Evolutionary conservation across 2,888 invertebrate genomes (phyloP).

Genomic region (Eulithis prunata): DNA sequence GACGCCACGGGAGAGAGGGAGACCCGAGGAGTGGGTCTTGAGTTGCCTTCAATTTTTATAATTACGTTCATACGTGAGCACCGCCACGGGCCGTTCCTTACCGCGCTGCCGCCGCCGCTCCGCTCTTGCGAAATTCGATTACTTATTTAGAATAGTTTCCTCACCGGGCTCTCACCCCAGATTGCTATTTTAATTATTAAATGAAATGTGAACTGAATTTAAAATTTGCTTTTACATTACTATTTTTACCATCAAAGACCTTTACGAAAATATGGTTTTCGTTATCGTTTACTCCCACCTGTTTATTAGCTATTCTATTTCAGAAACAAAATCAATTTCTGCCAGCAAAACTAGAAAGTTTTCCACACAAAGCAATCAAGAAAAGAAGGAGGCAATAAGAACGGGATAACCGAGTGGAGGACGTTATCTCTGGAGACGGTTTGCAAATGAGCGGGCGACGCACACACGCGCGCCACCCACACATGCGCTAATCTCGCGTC

Average conservation of each 20-base stretch:
- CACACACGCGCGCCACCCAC: slow-evolving; percentile 64
- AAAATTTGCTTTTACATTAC: slow-evolving; percentile 22
- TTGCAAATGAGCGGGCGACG: slow-evolving; percentile 82
- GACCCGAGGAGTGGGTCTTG: slow-evolving; percentile 70
- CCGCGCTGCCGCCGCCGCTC: slow-evolving; percentile 47
- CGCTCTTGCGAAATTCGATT: slow-evolving; percentile 51
- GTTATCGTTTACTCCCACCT: no score
- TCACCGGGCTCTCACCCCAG: slow-evolving; percentile 53
- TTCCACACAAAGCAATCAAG: slow-evolving; percentile 81
- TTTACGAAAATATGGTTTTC: slow-evolving; percentile 14
- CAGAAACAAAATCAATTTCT: slow-evolving; percentile 75
- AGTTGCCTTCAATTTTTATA: slow-evolving; percentile 84
- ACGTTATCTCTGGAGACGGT: slow-evolving; percentile 84
- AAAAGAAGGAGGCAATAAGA: slow-evolving; percentile 81
- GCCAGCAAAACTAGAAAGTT: slow-evolving; percentile 75
- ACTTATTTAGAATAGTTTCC: slow-evolving; percentile 72
- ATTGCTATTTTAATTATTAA: slow-evolving; percentile 68
- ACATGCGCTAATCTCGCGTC: slow-evolving; percentile 71
- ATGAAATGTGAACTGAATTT: slow-evolving; percentile 45
- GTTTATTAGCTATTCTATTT: slow-evolving; percentile 71
- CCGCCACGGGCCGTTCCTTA: slow-evolving; percentile 60
- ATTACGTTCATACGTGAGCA: slow-evolving; percentile 87
- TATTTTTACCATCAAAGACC: slow-evolving; percentile 19
- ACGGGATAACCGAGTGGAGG: slow-evolving; percentile 81
- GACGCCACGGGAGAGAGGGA: slow-evolving; percentile 79